A percentile compares a stretch with the other conserved stretches of the same genome.
Conservation (phyloP, 53 echinoderm and acorn worm genomes). For the Paracentrotus lividus region DNA sequence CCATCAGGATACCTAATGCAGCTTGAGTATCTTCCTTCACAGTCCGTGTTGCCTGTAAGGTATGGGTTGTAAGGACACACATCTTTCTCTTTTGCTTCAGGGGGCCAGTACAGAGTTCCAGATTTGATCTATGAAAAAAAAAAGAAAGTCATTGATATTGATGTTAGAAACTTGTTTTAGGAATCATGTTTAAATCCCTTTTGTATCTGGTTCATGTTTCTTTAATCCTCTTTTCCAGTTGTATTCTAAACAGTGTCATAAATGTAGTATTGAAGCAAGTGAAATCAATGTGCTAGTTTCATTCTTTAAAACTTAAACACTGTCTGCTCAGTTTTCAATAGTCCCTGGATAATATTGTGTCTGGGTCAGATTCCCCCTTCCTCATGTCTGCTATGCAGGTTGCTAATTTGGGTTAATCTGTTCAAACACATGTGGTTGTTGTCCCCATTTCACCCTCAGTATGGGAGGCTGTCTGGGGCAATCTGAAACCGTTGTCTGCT, state of each 20-base stretch:
- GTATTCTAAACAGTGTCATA: too few species aligned
- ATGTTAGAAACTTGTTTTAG: background rate
- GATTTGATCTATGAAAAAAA: conserved; percentile 79
- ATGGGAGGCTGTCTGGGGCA: background rate
- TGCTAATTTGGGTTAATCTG: background rate
- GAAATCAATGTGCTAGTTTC: background rate
- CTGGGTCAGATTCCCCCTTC: background rate
- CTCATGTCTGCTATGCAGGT: background rate
- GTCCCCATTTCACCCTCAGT: background rate
- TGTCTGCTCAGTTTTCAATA: background rate
- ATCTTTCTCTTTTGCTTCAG: conserved; percentile 81
- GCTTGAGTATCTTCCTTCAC: conserved; percentile 86
- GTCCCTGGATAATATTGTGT: background rate
- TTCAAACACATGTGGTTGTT: background rate
- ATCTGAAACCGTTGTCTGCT: background rate
- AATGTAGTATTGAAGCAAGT: background rate
- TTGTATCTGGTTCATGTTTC: too few species aligned
- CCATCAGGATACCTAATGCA: conserved; percentile 87
- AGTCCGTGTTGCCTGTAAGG: conserved; percentile 82
- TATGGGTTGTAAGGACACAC: conserved; percentile 93
- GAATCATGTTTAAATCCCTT: too few species aligned
- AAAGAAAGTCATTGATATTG: background rate
- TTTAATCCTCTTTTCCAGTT: too few species aligned
- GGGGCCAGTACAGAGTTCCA: conserved; percentile 87
- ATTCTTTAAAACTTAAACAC: background rate